Base-by-base conservation (phyloP, 2,113 vertebrate species). In the Pomatorhinus ruficollis region DNA sequence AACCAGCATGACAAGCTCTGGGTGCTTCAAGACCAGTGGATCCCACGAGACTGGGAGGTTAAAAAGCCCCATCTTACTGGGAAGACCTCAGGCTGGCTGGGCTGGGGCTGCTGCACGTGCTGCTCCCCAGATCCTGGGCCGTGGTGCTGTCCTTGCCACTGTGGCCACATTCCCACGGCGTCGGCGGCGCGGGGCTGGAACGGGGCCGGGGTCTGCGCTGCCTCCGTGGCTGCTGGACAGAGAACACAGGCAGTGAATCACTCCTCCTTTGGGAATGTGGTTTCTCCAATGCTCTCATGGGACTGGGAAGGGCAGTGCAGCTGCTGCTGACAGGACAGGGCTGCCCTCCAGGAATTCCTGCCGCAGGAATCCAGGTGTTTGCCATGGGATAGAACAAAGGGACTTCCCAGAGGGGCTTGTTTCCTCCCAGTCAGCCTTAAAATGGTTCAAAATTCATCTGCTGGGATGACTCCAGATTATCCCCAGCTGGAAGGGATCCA, bases 31-130 rank as follows among this genome's bases (percentile, higher is more conserved):
- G 3, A n/a, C 31, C 66, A 33, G 52, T 1, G 15, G 22, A 59
- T 44, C 59, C 44, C 52, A 23, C 0, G 0, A 2, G 45, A 21
- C 0, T 8, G 45, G 19, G 53, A 45, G 23, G 28, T 82, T 45
- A n/a, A 45, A 60, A 44, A 68, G 61, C n/a, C 5, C 25, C 78
- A 54, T 77, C 97, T 98, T 92, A 98, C 98, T 89, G 98, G 98
- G 96, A 99, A 99, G 93, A 99, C 99, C 97, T 99, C 99, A 4
- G 99, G 97, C 97, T 99, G 99, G 97, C 93, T 98, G 15, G 98
- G 97, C 87, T 98, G 99, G 4, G 98, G 97, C 24, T 98, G 98
- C 52, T 98, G 98, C 95, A 99, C 98, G 39, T 98, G 98, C 5
- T 97, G 98, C 92, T 99, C 99, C 7, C 92, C 96, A 1, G 98